phyloP scores from a whole-genome alignment of 2,113 vertebrate species.

The Gopherus evgoodei region DNA sequence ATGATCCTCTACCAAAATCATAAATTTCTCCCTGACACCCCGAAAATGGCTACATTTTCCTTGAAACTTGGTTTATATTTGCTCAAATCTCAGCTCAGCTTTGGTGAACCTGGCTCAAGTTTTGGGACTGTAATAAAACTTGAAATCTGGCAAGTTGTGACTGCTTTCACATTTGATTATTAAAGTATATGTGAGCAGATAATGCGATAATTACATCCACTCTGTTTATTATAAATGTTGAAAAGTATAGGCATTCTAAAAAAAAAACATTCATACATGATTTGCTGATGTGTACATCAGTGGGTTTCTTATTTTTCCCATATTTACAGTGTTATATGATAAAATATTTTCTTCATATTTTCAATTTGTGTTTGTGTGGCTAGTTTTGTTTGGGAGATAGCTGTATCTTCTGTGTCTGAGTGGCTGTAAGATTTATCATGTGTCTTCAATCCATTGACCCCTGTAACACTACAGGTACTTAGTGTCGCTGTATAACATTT shows the following conservation, averaged over 20 bases:
- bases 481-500: background rate
- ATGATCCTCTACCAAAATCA: background rate
- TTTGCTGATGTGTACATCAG: background rate
- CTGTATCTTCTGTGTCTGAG: background rate
- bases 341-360: background rate
- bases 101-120: background rate
- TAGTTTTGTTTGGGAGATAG: rapidly evolving
- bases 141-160: background rate
- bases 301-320: background rate
- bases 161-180: background rate
- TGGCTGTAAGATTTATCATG: background rate
- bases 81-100: background rate
- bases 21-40: background rate
- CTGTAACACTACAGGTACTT: background rate
- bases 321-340: background rate
- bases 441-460: rapidly evolving
- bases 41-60: background rate
- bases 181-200: background rate
- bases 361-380: background rate
- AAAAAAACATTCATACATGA: rapidly evolving
- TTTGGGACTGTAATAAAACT: background rate
- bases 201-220: background rate
- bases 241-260: rapidly evolving
- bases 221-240: background rate
- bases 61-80: background rate